phyloP scores from a whole-genome alignment of 1,140 invertebrate genomes.

The Hesperophylax magnus region DNA sequence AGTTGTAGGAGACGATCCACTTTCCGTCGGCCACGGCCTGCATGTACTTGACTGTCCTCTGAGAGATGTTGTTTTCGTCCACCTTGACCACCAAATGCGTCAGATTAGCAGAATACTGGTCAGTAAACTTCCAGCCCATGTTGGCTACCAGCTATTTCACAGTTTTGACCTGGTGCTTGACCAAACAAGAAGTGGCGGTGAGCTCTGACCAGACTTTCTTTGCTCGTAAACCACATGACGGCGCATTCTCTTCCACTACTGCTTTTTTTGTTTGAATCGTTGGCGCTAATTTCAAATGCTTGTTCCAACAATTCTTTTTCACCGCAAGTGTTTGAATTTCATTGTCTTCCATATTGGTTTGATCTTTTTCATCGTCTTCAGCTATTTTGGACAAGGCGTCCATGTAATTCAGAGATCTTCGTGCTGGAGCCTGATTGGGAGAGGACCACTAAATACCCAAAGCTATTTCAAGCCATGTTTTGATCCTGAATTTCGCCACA shows the following conservation, averaged over 20 bases:
- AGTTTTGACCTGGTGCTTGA: slow-evolving; percentile 55
- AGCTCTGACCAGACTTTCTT: not conserved
- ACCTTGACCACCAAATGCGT: slow-evolving; percentile 67
- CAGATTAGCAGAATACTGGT: slow-evolving; percentile 62
- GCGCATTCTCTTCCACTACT: not conserved
- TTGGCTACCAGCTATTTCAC: slow-evolving; percentile 60
- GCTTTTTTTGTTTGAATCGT: not conserved
- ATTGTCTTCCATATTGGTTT: slow-evolving; percentile 31
- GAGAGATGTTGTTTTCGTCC: slow-evolving; percentile 64
- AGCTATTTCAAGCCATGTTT: too few relatives aligned
- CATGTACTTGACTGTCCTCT: slow-evolving; percentile 67
- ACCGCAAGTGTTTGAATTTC: slow-evolving; percentile 49
- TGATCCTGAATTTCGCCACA: too few relatives aligned
- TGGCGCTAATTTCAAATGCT: slow-evolving; percentile 11
- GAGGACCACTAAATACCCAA: slow-evolving; percentile 15
- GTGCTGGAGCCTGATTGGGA: slow-evolving; percentile 59
- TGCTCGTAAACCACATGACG: slow-evolving; percentile 1
- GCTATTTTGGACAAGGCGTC: slow-evolving; percentile 53
- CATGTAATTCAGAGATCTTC: slow-evolving; percentile 63
- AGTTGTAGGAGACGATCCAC: slow-evolving; percentile 65
- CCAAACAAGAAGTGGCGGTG: slow-evolving; percentile 64
- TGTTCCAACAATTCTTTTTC: slow-evolving; percentile 44
- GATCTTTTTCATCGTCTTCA: slow-evolving; percentile 55
- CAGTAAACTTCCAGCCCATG: slow-evolving; percentile 62
- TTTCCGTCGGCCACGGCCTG: slow-evolving; percentile 63